A percentile compares a stretch with the other conserved stretches of the same genome.
These are phyloP conservation scores for Malurus cyaneus DNA, from an alignment of 2,113 vertebrate genomes.

Conservation along the genomic window DNA sequence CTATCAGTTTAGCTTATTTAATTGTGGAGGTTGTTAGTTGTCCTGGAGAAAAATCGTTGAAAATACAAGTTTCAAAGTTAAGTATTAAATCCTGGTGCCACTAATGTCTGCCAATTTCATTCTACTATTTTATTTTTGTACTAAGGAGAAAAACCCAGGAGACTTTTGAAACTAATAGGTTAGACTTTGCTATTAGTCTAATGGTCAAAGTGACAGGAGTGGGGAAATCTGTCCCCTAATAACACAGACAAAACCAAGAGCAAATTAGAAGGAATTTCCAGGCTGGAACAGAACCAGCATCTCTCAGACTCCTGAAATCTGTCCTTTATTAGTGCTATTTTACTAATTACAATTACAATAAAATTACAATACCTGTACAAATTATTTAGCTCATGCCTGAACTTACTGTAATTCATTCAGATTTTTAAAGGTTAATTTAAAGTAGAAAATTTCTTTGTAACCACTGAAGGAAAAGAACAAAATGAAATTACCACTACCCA, in stretches of 20 bases:
- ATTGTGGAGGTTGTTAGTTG: neutral
- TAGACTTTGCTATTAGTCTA: neutral
- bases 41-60: neutral
- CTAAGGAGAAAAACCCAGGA: neutral
- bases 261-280: neutral
- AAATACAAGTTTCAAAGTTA: neutral
- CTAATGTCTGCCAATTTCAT: neutral
- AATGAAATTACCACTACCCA: conserved; percentile 41
- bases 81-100: neutral
- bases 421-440: neutral
- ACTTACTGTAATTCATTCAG: neutral
- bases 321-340: neutral
- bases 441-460: neutral
- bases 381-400: neutral
- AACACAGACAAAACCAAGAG: neutral
- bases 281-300: neutral
- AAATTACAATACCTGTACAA: neutral
- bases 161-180: neutral
- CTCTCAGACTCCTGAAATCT: neutral
- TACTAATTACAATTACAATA: neutral
- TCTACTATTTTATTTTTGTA: neutral
- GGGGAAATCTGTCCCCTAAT: neutral
- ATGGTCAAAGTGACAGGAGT: neutral
- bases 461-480: neutral
- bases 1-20: neutral